Evolutionary conservation across 2,797 vertebrate species (phyloP), one percentile per base, ranked within the genome.

Genomic region (Nannoperca obscura): DNA sequence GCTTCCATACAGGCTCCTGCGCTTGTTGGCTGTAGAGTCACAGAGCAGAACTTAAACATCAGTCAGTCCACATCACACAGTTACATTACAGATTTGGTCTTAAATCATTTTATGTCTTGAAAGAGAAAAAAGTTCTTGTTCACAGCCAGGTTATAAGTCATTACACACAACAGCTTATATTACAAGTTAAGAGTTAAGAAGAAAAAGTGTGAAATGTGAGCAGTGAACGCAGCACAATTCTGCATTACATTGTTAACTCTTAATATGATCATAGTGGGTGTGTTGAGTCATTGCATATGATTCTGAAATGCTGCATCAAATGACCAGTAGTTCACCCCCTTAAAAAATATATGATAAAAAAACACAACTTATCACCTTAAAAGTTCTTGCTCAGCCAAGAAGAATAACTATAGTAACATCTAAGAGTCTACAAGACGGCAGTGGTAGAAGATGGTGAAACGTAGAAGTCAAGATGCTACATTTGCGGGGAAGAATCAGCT

Each of bases 1-100:
- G 74, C 95, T 97, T 88, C 95, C 96, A 86, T 98, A 99, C 59
- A 98, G 94, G 93, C 95, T 98, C 87, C 97, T 93, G 69, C 96
- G 96, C 93, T 98, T 99, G 93, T 97, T 96, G 74, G 95, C 98
- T 99, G 92, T 15, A 68, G 64, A 85, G 71, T 89, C 40, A 82
- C 58, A 78, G 47, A 84, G 66, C 63, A 74, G 1, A 75, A 36
- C 0, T 55, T 50, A 46, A 44, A 60, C 7, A 68, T 74, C 40
- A 42, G 34, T 30, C 47, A 87, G 49, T 22, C 15, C 7, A 53
- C 13, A 19, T 14, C 0, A 72, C 49, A 59, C 24, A 27, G 24
- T 34, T 0, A 42, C 24, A n/a, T n/a, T 20, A 61, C 2, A 64
- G 1, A 38, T 53, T 6, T 44, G 27, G 6, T 13, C 7, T 24